Evolutionary conservation across 2,113 vertebrate genomes (phyloP), one percentile per base, ranked within the genome.

Genomic region (Triplophysa siluroides): DNA sequence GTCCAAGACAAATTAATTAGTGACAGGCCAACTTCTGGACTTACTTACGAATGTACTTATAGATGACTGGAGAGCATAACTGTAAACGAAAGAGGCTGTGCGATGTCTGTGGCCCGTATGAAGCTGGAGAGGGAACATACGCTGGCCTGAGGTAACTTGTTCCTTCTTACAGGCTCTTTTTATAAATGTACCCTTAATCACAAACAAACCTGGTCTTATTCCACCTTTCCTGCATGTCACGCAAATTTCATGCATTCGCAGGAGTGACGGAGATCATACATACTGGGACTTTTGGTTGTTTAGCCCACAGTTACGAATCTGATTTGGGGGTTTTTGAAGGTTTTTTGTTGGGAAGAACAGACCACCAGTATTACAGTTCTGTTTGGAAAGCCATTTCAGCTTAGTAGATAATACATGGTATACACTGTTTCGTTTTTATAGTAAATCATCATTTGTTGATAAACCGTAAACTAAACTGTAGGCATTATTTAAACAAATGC

Each of bases 1-100:
- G 64, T 81, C 68, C 67, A 85, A 88, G 85, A 84, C 84, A 73
- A 85, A 88, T 87, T 89, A 87, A 90, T 90, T 91, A 90, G 73
- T 56, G 81, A 38, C 80, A 78, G 50, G 86, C 88, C 87, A 82
- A 83, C 79, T 85, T 41, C 87, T 88, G 78, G 86, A 88, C 81
- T 86, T 70, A 66, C 81, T 90, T 84, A 85, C 71, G 33, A 38
- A 38, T 50, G 82, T 83, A 84, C 73, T 86, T 76, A 88, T 89
- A 84, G 84, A 85, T 83, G 83, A 88, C 88, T 86, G 66, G 12
- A n/a, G 87, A 67, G 85, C 64, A 85, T 83, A 79, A 90, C 87
- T 87, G 84, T 85, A 89, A 84, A 78, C 82, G 85, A 88, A 82
- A 85, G 83, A 83, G 90, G 90, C 81, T 87, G 86, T 86, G 85